Evolutionary conservation across 2,888 invertebrate species (phyloP).

Genomic region (Diaprepes abbreviatus): DNA sequence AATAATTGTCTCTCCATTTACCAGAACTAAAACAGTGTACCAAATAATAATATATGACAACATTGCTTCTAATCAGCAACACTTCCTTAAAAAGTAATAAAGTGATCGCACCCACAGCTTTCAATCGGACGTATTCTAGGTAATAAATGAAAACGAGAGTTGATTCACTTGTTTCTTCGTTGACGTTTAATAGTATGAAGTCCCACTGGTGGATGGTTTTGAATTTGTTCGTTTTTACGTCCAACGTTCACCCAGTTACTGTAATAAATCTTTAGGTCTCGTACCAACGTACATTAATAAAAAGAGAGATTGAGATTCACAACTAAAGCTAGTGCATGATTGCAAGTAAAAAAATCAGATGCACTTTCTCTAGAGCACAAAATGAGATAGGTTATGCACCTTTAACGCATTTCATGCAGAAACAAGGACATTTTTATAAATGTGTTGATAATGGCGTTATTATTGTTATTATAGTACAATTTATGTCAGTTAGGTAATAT

Average conservation of each 20-base stretch:
- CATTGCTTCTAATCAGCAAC: not conserved
- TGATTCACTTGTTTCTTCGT: slow-evolving; percentile 7
- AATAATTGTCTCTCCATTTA: slow-evolving; percentile 17
- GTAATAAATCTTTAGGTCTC: no score
- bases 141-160: slow-evolving; percentile 36
- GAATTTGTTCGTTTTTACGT: no score
- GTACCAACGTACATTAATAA: no score
- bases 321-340: no score
- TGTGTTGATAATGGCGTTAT: not conserved
- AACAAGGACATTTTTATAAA: slow-evolving; percentile 3
- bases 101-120: slow-evolving; percentile 3
- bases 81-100: not conserved
- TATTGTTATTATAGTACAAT: not conserved
- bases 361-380: slow-evolving; percentile 31
- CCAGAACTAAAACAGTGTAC: slow-evolving; percentile 1
- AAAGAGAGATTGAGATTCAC: no score
- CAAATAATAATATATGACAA: not conserved
- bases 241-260: no score
- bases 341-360: no score
- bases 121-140: slow-evolving; percentile 1
- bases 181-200: slow-evolving; percentile 3
- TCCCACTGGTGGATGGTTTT: slow-evolving; percentile 17
- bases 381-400: slow-evolving; percentile 35
- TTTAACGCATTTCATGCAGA: not conserved
- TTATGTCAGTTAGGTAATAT: not conserved